phyloP scores from a whole-genome alignment of 2,113 vertebrate genomes.

The Semnornis frantzii region DNA sequence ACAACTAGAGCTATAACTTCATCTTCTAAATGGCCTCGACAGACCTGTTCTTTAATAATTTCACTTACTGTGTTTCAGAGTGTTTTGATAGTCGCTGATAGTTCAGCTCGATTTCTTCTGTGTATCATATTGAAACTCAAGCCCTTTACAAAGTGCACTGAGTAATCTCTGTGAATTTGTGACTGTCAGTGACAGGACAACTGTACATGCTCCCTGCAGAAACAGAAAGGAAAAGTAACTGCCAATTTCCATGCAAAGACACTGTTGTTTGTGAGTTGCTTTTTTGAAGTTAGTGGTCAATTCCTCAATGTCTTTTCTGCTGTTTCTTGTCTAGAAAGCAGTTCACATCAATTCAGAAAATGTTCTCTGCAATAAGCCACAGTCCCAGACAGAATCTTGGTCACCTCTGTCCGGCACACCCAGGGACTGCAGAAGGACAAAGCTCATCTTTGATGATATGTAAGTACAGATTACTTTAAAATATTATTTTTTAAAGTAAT shows the following conservation, averaged over 20 bases:
- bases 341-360: constrained; percentile 73
- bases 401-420: constrained; percentile 69
- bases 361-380: constrained; percentile 72
- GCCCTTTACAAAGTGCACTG: not conserved
- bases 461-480: constrained; percentile 62
- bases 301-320: constrained; percentile 48
- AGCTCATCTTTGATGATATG: constrained; percentile 80
- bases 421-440: constrained; percentile 79
- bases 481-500: not conserved
- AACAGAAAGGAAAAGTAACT: not conserved
- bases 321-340: constrained; percentile 75
- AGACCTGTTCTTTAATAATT: not conserved
- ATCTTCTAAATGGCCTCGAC: not conserved
- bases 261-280: not conserved
- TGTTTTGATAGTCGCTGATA: not conserved
- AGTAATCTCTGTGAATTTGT: not conserved
- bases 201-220: not conserved
- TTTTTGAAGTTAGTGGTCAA: not conserved
- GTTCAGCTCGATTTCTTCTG: not conserved
- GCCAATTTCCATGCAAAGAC: not conserved
- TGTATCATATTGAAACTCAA: not conserved
- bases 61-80: not conserved
- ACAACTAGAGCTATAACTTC: not conserved
- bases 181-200: not conserved
- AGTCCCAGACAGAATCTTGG: constrained; percentile 76